Base-by-base conservation (phyloP, 1,140 invertebrate genomes). In the Zophobas atratus region DNA sequence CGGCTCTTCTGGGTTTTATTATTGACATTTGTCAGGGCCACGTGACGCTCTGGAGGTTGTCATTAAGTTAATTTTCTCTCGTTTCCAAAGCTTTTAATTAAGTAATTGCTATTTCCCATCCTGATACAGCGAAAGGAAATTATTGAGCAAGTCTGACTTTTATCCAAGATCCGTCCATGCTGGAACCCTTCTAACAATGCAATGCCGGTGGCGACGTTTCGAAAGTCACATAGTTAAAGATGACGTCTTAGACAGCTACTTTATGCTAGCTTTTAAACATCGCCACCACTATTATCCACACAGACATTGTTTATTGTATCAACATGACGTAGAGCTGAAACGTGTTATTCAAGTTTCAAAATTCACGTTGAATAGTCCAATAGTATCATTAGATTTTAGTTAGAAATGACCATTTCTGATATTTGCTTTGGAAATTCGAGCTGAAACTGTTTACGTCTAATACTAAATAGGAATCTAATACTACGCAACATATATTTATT, bases 71-170 rank as follows among this genome's bases (percentile, higher is more conserved):
- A 82, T 82, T 82, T 81, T 81, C 80, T 73, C 77, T 73, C 73
- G 70, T 80, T 80, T 79, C 71, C 77, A 70, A 70, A 71, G 57
- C 77, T 75, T 76, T 76, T 82, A 82, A 81, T 82, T 82, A 76
- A 81, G 75, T 81, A 80, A 82, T 82, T 81, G 78, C 74, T 75
- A 82, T 82, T 82, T 81, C 77, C 75, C 75, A 81, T 80, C 80
- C 36, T 57, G 8, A 63, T 38, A 6, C 57, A 63, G 20, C 55
- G 34, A 57, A 33, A n/a, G 55, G 6, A 34, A 32, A 51, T 8
- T 2, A 51, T 51, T 51, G 33, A 51, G 6, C 20, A 20, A 20
- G 20, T 20, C 20, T 20, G 20, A 20, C 20, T 20, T 20, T 20
- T 20, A 20, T 20, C 20, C 20, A 20, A 20, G 20, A 20, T 20